Conservation (phyloP, 2,888 invertebrate genomes). For the Metellina segmentata region DNA sequence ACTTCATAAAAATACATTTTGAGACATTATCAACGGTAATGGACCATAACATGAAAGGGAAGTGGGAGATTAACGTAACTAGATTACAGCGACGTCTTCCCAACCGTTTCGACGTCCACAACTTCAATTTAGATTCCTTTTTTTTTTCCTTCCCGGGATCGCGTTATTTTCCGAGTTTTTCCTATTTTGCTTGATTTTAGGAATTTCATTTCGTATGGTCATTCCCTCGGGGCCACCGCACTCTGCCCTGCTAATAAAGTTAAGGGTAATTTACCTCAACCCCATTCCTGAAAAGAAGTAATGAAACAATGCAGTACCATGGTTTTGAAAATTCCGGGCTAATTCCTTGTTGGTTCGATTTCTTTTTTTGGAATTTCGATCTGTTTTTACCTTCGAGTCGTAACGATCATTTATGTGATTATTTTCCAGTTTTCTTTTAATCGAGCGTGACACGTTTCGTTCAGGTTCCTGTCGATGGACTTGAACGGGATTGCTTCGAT, state of each 20-base stretch:
- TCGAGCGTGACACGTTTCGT: too few species aligned
- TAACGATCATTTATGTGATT: too few species aligned
- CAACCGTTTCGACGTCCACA: background rate
- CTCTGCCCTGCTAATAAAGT: background rate
- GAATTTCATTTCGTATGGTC: background rate
- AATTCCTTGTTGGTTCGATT: background rate
- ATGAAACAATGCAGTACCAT: background rate
- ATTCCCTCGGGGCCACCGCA: background rate
- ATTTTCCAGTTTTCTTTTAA: too few species aligned
- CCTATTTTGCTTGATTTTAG: background rate
- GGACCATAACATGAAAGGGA: background rate
- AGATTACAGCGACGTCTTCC: background rate
- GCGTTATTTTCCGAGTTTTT: background rate
- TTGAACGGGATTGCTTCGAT: too few species aligned
- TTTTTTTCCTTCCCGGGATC: background rate
- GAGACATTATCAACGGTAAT: background rate
- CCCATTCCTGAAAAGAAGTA: background rate
- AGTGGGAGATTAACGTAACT: constrained; percentile 1
- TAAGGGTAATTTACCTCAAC: background rate
- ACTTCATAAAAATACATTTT: background rate
- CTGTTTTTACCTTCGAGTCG: too few species aligned
- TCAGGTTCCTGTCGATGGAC: too few species aligned
- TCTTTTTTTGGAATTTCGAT: too few species aligned
- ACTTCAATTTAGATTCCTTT: background rate
- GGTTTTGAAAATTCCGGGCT: background rate